These are phyloP conservation scores for Gopherus flavomarginatus DNA, from an alignment of 2,113 vertebrate species.

Conservation along the genomic window DNA sequence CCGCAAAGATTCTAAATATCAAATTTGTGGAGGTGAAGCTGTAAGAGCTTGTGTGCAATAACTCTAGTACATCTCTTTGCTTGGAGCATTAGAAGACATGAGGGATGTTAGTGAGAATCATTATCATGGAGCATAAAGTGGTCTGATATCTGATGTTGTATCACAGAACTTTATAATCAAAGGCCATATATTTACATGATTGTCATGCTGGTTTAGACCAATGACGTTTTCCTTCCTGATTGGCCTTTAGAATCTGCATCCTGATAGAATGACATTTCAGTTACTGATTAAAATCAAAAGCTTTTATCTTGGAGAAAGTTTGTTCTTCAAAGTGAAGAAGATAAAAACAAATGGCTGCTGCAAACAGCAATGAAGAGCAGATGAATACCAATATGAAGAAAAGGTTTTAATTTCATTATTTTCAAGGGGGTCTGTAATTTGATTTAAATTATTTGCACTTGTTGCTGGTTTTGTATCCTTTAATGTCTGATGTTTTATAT, in stretches of 20 bases:
- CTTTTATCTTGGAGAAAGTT: constrained; percentile 56
- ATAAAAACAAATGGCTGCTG: constrained; percentile 62
- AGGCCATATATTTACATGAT: accelerated
- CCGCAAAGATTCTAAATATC: neutral
- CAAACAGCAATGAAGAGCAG: constrained; percentile 64
- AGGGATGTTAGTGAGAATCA: neutral
- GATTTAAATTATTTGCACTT: constrained; percentile 64
- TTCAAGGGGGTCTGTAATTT: constrained; percentile 71
- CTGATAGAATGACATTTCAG: constrained; percentile 50
- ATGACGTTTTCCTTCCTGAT: constrained; percentile 8
- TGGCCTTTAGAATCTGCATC: constrained; percentile 39
- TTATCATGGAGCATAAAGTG: neutral
- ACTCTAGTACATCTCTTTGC: accelerated
- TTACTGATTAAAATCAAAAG: constrained; percentile 60
- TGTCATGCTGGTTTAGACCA: neutral
- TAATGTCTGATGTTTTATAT: constrained; percentile 71
- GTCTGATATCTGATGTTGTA: neutral
- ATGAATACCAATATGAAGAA: constrained; percentile 69
- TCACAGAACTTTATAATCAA: neutral
- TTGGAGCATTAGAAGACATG: accelerated
- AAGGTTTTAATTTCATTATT: constrained; percentile 74
- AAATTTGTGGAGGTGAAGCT: neutral
- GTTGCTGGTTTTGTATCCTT: constrained; percentile 66
- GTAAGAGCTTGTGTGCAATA: accelerated
- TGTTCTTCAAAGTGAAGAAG: constrained; percentile 78